Evolutionary conservation across 37 sponge, comb jelly and placozoan species (phyloP), one percentile per base, ranked within the genome.

Genomic region (Aphrocallistes beatrix): DNA sequence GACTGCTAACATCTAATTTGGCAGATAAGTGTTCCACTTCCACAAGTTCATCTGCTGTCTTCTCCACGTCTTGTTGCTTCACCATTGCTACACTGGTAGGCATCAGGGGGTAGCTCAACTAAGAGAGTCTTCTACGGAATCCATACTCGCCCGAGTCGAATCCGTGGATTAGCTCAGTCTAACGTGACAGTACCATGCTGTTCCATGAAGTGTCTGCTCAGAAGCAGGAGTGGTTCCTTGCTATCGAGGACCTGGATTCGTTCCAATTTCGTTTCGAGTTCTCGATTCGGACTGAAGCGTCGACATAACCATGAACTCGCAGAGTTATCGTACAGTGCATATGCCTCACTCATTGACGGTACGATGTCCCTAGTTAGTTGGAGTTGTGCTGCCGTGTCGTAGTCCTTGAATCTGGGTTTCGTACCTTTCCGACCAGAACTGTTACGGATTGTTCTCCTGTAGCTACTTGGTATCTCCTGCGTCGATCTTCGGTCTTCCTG

Each of bases 401-500:
- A 60, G 21, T 28, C 75, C 8, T 25, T 60, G 75, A 13, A 19
- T 3, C 75, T 60, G 21, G 75, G 75, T 60, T 60, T 60, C 75
- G 75, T 30, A 60, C 75, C 75, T 19, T 60, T 13, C 21, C 21
- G 75, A 60, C 75, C n/a, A 25, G 75, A 13, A 60, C 75, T 19
- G 75, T 60, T 60, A 60, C 75, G 75, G 75, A 60, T 60, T 60
- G 28, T 60, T 60, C 75, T n/a, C 75, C 75, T 60, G 75, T 60
- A 60, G 75, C 3, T 60, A 13, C 34, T 60, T 60, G 32, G 75
- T 60, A 60, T 60, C 10, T 60, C 75, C 75, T 60, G 21, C 75
- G 75, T 30, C n/a, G n/a, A 25, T 30, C 21, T 28, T 32, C 34
- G 75, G 75, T 60, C 21, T 60, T 60, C 75, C n/a, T 28, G 34